Conservation (phyloP, 2,797 vertebrate genomes). For the Adelosebastes latens region DNA sequence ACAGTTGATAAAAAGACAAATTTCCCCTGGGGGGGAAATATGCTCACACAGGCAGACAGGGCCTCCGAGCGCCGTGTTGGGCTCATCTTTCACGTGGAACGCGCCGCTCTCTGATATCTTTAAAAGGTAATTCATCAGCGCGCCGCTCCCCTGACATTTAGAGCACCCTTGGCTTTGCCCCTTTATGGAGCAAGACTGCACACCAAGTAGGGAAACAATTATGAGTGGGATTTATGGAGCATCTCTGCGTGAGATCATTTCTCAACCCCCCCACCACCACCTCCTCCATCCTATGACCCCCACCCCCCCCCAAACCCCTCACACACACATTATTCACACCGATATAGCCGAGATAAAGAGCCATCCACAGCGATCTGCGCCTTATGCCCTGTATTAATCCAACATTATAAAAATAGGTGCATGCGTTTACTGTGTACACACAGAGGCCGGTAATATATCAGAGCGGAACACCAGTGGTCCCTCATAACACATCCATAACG, state of each 20-base stretch:
- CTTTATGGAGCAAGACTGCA: conserved; percentile 79
- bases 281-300: conserved; percentile 49
- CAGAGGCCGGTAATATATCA: conserved; percentile 24
- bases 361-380: conserved; percentile 43
- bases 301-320: conserved; percentile 3
- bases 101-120: conserved; percentile 78
- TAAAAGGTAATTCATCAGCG: conserved; percentile 85
- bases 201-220: conserved; percentile 79
- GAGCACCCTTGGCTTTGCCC: conserved; percentile 77
- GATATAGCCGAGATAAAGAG: conserved; percentile 67
- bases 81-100: conserved; percentile 80
- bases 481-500: conserved; percentile 53
- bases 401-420: conserved; percentile 36
- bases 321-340: conserved; percentile 66
- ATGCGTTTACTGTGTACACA: conserved; percentile 42
- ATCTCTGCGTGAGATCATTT: conserved; percentile 70
- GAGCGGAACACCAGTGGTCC: conserved; percentile 39
- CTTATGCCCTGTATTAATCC: conserved; percentile 57
- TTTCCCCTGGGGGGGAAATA: conserved; percentile 70
- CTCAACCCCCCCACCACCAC: conserved; percentile 56
- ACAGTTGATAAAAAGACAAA: conserved; percentile 87
- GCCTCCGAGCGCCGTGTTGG: conserved; percentile 55
- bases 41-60: conserved; percentile 55
- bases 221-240: conserved; percentile 83
- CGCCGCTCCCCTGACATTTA: conserved; percentile 77